Evolutionary conservation across 2,797 vertebrate species (phyloP).

Genomic region (Odontamblyopus lacepedii): DNA sequence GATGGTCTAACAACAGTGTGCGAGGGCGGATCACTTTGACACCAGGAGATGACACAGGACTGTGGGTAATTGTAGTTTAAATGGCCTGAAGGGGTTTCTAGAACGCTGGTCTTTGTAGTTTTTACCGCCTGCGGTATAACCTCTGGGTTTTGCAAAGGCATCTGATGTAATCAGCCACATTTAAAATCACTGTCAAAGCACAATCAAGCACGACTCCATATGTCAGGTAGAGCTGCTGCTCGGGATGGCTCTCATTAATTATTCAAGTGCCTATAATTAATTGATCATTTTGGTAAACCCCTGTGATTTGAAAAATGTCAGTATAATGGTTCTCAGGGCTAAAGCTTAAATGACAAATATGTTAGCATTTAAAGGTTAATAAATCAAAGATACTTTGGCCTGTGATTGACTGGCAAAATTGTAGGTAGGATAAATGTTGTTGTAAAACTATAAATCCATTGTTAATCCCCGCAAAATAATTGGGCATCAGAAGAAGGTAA

Average conservation of each 20-base stretch:
- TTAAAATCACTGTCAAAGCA: slow-evolving; percentile 36
- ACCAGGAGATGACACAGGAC: slow-evolving; percentile 42
- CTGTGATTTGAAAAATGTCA: slow-evolving; percentile 15
- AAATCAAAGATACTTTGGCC: background rate
- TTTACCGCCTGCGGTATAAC: slow-evolving; percentile 43
- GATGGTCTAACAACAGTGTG: slow-evolving; percentile 43
- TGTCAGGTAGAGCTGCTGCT: slow-evolving; percentile 1
- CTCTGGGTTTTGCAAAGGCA: slow-evolving; percentile 47
- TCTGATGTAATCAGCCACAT: slow-evolving; percentile 40
- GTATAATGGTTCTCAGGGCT: background rate
- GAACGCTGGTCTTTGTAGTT: slow-evolving; percentile 57
- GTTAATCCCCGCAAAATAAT: background rate
- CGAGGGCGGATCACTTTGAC: slow-evolving; percentile 40
- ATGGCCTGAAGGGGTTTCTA: slow-evolving; percentile 53
- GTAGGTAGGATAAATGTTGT: background rate
- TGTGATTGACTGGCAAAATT: background rate
- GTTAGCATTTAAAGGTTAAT: background rate
- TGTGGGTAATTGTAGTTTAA: slow-evolving; percentile 56
- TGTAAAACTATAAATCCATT: background rate
- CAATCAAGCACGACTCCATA: slow-evolving; percentile 31
- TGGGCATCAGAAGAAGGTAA: background rate
- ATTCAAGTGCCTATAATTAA: slow-evolving; percentile 4
- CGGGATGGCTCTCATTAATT: slow-evolving; percentile 9
- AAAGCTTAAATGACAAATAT: background rate
- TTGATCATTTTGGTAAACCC: slow-evolving; percentile 6